phyloP scores from a whole-genome alignment of 2,888 invertebrate genomes.

The Microplitis manilae region DNA sequence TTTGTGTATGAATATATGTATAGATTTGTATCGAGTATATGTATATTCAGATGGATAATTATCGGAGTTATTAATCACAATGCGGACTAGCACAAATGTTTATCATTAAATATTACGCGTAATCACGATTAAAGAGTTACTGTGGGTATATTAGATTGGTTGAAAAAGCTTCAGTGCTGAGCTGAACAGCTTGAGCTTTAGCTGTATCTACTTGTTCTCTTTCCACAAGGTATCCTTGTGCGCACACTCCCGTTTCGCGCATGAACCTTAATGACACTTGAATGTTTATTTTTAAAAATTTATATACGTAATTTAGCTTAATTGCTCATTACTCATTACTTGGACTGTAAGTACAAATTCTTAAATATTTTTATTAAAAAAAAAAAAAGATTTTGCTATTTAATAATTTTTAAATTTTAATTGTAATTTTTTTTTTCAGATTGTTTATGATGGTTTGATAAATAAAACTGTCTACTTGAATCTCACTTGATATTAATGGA shows the following conservation, averaged over 20 bases:
- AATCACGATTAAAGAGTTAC: slow-evolving; percentile 7
- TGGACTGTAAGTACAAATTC: background rate
- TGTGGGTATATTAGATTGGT: slow-evolving; percentile 30
- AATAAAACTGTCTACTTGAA: background rate
- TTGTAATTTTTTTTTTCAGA: too few relatives aligned
- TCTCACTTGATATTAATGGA: background rate
- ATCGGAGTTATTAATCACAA: slow-evolving; percentile 25
- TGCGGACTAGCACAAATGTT: slow-evolving; percentile 4
- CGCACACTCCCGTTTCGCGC: slow-evolving; percentile 35
- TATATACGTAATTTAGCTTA: background rate
- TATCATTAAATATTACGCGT: slow-evolving; percentile 1
- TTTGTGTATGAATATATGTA: background rate
- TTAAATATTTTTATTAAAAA: background rate
- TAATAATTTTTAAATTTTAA: too few relatives aligned
- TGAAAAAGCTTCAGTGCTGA: slow-evolving; percentile 27
- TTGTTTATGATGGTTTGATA: too few relatives aligned
- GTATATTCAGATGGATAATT: background rate
- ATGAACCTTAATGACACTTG: slow-evolving; percentile 24
- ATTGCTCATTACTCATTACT: background rate
- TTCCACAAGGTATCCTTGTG: slow-evolving; percentile 5
- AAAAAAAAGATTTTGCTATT: too few relatives aligned
- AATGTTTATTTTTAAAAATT: slow-evolving; percentile 25
- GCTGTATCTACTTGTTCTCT: slow-evolving; percentile 15
- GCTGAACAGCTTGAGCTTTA: slow-evolving; percentile 29
- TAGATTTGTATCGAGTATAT: background rate